Conservation (phyloP, 1,140 invertebrate genomes). For the Fopius arisanus region DNA sequence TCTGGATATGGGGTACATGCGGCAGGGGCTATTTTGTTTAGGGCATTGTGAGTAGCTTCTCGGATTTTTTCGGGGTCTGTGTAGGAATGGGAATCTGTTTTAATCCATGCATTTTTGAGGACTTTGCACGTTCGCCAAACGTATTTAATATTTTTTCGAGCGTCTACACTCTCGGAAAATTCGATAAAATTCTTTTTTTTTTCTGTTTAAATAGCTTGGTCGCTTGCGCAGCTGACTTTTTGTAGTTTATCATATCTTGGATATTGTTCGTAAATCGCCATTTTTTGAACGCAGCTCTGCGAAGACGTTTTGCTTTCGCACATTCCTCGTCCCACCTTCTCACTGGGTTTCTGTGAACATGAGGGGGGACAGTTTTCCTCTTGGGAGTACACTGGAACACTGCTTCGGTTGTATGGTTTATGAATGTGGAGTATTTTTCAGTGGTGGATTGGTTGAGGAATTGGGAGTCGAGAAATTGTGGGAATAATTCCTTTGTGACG, state of each 20-base stretch:
- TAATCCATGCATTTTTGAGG: constrained; percentile 27
- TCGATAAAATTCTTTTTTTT: constrained; percentile 13
- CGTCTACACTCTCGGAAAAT: constrained; percentile 4
- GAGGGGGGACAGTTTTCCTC: too few species aligned
- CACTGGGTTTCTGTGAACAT: constrained; percentile 3
- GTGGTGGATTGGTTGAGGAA: too few species aligned
- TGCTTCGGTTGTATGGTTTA: too few species aligned
- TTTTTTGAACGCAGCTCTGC: constrained; percentile 5
- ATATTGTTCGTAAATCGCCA: background rate
- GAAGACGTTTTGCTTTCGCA: background rate
- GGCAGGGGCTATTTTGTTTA: background rate
- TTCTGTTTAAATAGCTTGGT: constrained; percentile 7
- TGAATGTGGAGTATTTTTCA: too few species aligned
- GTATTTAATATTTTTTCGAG: background rate
- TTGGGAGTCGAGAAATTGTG: too few species aligned
- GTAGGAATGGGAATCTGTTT: background rate
- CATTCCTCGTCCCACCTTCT: constrained; percentile 21
- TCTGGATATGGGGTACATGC: too few species aligned
- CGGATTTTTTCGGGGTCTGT: background rate
- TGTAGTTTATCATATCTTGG: background rate
- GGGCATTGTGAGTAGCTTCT: background rate
- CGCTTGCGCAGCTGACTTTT: background rate
- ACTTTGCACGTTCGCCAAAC: constrained; percentile 32
- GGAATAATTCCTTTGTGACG: too few species aligned
- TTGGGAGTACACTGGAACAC: too few species aligned